Base-by-base conservation (phyloP, 1,140 invertebrate genomes). In the Venustaconcha ellipsiformis region DNA sequence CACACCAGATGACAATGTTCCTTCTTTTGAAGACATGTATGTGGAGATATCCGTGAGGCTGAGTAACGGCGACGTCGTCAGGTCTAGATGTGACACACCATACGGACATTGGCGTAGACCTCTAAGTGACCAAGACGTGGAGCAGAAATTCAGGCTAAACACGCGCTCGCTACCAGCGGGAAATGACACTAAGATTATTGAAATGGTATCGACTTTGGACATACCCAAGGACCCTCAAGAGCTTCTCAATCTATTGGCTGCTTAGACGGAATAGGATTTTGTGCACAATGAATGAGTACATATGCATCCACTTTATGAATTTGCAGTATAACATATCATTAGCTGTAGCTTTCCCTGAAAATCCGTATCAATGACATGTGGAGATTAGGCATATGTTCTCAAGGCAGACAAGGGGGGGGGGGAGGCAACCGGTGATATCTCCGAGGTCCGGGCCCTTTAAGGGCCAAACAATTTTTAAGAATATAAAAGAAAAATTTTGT, bases 81-180 rank as follows among this genome's bases (percentile, higher is more conserved):
- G 59, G 37, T 67, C 65, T 14, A 57, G 72, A 23, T 87, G 85
- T 60, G 76, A 78, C 64, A 84, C 82, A 18, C 85, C 85, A 0
- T 84, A 85, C 67, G 85, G 85, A 15, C 85, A 87, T 70, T 87
- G 85, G 85, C 79, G 85, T 55, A 78, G 80, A 30, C 85, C 85
- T 14, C 79, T 87, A 37, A 74, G 70, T 62, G 79, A 85, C 66
- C 26, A 30, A 14, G 81, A 85, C 55, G 72, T 87, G 12, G 58
- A 83, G 18, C 68, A 69, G 30, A 87, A 87, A 63, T 87, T 87
- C 69, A 15, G 67, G 4, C 71, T 57, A 48, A 87, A 87, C 67
- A 82, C 84, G 14, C 64, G 30, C 23, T 63, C 20, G 23, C 56
- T 84, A 62, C 58, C 73, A 13, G 63, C 23, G 1, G 64, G 72